Percentiles rank a stretch among this genome's conserved stretches.
phyloP scores from a whole-genome alignment of 2,888 invertebrate species.

The Spodoptera exigua region DNA sequence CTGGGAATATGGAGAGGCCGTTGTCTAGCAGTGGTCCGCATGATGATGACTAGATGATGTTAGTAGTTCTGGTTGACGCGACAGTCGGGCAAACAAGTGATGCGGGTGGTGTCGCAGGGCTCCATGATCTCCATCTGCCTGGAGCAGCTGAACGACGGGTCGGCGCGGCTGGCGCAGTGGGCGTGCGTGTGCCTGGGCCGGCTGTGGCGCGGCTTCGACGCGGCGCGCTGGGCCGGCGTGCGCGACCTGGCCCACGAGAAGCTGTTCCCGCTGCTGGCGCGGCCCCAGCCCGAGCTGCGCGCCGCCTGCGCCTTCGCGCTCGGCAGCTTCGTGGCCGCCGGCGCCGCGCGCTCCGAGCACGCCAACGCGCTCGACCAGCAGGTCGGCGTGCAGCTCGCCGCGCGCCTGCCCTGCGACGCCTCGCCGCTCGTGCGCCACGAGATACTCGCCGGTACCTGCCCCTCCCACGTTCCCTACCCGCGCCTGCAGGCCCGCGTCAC shows the following conservation, averaged over 20 bases:
- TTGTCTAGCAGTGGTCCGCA: no score
- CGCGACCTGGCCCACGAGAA: constrained; percentile 99
- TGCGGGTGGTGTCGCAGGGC: constrained; percentile 85
- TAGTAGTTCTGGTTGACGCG: no score
- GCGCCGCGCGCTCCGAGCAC: constrained; percentile 98
- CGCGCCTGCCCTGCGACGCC: constrained; percentile 93
- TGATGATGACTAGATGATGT: no score
- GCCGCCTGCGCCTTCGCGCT: background rate
- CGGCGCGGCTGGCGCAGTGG: constrained; percentile 94
- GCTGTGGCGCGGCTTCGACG: constrained; percentile 96
- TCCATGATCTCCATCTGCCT: constrained; percentile 97
- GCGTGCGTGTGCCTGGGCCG: constrained; percentile 97
- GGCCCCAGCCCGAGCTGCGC: constrained; percentile 93
- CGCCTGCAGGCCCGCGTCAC: constrained; percentile 91
- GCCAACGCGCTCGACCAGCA: constrained; percentile 97
- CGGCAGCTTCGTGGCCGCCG: constrained; percentile 95
- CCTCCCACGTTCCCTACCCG: no score
- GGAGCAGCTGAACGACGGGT: constrained; percentile 93
- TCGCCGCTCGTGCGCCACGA: constrained; percentile 96
- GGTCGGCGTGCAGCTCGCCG: constrained; percentile 95
- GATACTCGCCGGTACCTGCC: constrained; percentile 92
- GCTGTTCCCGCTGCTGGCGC: constrained; percentile 93
- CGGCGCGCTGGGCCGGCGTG: constrained; percentile 96
- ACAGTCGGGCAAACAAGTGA: no score
- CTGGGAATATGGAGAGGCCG: no score